Base-by-base conservation (phyloP, 1,140 invertebrate genomes). In the Bombus confusus region DNA sequence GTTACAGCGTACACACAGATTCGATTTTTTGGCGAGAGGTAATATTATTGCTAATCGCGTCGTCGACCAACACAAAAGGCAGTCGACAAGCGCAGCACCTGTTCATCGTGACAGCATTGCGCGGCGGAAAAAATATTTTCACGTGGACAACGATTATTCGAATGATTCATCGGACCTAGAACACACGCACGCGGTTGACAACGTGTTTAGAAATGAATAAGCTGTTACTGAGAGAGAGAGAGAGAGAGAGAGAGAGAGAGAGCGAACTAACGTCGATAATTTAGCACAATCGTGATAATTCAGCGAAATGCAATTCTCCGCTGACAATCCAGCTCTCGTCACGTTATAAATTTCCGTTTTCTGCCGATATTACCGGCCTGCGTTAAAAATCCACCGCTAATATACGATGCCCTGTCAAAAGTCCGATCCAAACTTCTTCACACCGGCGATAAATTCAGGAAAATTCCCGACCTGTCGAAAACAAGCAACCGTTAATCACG, bases 231-330 rank as follows among this genome's bases (percentile, higher is more conserved):
- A 9, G n/a, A 15, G 57, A 10, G 25, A 28, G 6, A 47, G 12
- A 22, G 52, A 57, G 22, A 25, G 12, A 13, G 41, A 22, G 52
- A 52, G 52, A 57, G 1, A 22, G 22, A 10, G 22, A 9, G 10
- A 28, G 59, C 25, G 12, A 28, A 62, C 59, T 28, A 62, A 34
- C 69, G 47, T 73, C 79, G 68, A 81, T 81, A 81, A 81, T 81
- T 81, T 81, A 73, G 12, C 68, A 52, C 47, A 62, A 59, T 81
- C 69, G 69, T 34, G 68, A 81, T 73, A 81, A 62, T 73, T 73
- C 69, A 28, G 66, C 52, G n/a, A 69, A 34, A 81, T 39, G 80
- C 47, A 81, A 81, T 81, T 81, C 80, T 43, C 47, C 12, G n/a
- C 47, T 62, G 80, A 62, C 79, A 62, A 72, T 52, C 34, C 25